phyloP scores from a whole-genome alignment of 2,797 vertebrate genomes.

The Propithecus perrieri region DNA sequence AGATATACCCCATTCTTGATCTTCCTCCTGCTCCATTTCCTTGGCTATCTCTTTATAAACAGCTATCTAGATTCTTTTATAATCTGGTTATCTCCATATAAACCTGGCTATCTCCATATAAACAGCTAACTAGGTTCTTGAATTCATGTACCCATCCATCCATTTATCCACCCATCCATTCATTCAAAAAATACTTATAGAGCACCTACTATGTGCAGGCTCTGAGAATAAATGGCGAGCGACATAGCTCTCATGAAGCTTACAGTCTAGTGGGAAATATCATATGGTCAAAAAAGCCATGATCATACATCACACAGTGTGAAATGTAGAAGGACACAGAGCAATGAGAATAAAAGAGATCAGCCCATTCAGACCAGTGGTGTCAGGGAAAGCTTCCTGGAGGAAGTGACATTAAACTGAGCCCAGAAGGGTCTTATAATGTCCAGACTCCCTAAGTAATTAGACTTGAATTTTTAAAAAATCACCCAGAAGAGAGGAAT shows the following conservation, averaged over 20 bases:
- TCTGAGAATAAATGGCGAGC: neutral
- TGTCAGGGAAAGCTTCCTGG: neutral
- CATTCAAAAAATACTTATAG: neutral
- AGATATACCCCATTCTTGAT: neutral
- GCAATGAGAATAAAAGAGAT: neutral
- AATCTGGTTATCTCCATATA: neutral
- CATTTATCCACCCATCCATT: neutral
- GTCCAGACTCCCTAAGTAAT: neutral
- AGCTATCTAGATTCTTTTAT: neutral
- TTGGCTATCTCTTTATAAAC: neutral
- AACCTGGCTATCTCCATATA: neutral
- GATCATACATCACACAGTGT: too few relatives aligned
- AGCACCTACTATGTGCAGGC: too few relatives aligned
- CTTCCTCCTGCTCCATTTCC: neutral
- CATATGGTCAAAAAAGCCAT: neutral
- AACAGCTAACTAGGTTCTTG: neutral
- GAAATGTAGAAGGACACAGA: neutral
- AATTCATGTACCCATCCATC: too few relatives aligned
- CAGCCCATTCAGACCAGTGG: neutral
- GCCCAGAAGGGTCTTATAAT: neutral
- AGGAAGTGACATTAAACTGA: neutral
- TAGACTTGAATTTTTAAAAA: neutral
- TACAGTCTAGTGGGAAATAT: neutral
- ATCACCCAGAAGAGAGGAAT: neutral
- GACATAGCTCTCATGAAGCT: neutral